Conservation (phyloP, 1,140 invertebrate genomes). For the Cydia splendana region DNA sequence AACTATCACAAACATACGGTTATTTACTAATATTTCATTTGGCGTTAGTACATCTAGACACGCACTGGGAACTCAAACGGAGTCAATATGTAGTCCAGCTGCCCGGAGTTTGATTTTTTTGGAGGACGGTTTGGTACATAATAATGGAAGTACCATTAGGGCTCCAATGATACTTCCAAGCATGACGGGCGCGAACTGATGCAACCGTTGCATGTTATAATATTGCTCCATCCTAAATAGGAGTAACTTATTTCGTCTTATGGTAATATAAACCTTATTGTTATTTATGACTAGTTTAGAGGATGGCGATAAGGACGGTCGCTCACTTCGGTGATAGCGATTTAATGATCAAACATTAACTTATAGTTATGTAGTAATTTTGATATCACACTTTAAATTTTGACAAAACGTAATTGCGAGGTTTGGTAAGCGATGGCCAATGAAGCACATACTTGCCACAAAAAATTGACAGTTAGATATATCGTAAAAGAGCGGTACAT, state of each 20-base stretch:
- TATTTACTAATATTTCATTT: slow-evolving; percentile 69
- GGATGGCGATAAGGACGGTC: slow-evolving; percentile 79
- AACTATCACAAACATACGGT: slow-evolving; percentile 59
- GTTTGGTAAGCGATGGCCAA: slow-evolving; percentile 58
- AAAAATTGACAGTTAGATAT: slow-evolving; percentile 43
- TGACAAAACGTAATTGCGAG: slow-evolving; percentile 71
- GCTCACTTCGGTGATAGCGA: slow-evolving; percentile 67
- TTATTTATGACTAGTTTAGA: slow-evolving; percentile 77
- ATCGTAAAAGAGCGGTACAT: slow-evolving; percentile 38
- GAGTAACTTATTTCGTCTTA: slow-evolving; percentile 37
- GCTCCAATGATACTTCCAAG: not conserved
- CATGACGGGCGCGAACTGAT: not conserved
- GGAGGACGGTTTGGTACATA: not conserved
- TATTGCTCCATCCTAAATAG: not conserved
- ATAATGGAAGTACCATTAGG: not conserved
- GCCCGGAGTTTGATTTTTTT: too few species aligned
- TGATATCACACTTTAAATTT: slow-evolving; percentile 67
- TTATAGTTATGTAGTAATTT: slow-evolving; percentile 70
- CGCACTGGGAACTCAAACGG: slow-evolving; percentile 52
- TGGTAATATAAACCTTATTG: slow-evolving; percentile 58
- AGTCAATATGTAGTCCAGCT: not conserved
- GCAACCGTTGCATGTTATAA: not conserved
- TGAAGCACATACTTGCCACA: slow-evolving; percentile 38
- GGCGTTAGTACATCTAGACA: slow-evolving; percentile 68
- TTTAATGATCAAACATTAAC: slow-evolving; percentile 66